Percentiles rank a stretch among this genome's conserved stretches.
These are phyloP conservation scores for Stratiomys singularior DNA, from an alignment of 2,888 invertebrate genomes.

Conservation along the genomic window DNA sequence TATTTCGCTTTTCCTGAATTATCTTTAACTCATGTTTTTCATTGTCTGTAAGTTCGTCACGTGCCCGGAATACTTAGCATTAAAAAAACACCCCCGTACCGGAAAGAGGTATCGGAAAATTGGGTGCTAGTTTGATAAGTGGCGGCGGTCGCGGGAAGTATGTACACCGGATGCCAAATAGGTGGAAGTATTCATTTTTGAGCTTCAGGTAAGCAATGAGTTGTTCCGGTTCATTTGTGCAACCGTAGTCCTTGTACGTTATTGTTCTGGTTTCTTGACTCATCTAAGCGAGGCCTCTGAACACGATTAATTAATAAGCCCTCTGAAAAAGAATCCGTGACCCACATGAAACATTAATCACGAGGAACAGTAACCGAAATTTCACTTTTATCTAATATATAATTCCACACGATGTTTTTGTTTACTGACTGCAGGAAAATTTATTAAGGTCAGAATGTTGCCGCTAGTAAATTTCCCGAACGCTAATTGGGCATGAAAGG, in stretches of 20 bases:
- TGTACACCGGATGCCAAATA: no score
- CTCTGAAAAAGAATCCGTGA: not conserved
- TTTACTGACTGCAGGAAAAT: not conserved
- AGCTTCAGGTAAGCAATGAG: no score
- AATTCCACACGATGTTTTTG: conserved; percentile 4
- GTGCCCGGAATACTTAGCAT: conserved; percentile 34
- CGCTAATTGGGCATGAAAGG: not conserved
- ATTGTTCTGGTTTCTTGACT: no score
- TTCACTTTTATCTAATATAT: not conserved
- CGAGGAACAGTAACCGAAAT: not conserved
- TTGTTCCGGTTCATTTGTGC: no score
- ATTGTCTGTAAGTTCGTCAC: conserved; percentile 40
- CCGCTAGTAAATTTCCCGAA: not conserved
- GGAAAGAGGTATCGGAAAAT: not conserved
- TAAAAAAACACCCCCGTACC: not conserved
- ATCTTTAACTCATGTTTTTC: conserved; percentile 30
- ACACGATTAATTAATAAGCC: not conserved
- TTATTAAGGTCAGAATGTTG: not conserved
- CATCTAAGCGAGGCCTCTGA: not conserved
- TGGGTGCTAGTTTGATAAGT: conserved; percentile 8
- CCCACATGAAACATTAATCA: conserved; percentile 20
- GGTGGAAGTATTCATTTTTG: no score
- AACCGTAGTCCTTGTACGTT: no score
- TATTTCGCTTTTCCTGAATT: conserved; percentile 25
- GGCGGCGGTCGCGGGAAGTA: no score